Percentiles rank a stretch among this genome's conserved stretches.
phyloP scores from a whole-genome alignment of 2,113 vertebrate species.

The Ictidomys tridecemlineatus region DNA sequence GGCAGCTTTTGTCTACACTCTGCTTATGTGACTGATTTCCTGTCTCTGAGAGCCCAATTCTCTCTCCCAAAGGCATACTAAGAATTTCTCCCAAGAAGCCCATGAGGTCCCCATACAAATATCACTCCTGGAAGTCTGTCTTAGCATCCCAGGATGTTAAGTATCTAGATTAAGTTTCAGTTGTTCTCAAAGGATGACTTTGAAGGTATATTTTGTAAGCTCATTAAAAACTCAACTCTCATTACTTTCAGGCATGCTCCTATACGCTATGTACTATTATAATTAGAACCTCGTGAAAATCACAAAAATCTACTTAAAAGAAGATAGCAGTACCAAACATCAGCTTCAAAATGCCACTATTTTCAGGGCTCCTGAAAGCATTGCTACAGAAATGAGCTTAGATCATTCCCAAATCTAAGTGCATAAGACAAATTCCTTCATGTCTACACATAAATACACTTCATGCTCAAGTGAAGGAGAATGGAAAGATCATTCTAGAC shows the following conservation, averaged over 20 bases:
- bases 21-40: not conserved
- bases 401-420: not conserved
- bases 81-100: not conserved
- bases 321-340: not conserved
- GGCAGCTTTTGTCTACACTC: not conserved
- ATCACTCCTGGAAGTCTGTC: not conserved
- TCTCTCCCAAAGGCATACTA: conserved; percentile 8
- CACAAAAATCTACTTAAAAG: conserved; percentile 21
- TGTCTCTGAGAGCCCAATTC: not conserved
- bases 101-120: not conserved
- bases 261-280: not conserved
- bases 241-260: not conserved
- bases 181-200: conserved; percentile 50
- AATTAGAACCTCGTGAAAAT: conserved; percentile 41
- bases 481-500: not conserved
- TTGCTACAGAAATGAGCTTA: conserved; percentile 25
- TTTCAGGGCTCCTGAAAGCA: not conserved
- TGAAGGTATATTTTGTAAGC: conserved; percentile 37
- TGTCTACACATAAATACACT: conserved; percentile 18
- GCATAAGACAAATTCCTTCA: conserved; percentile 17
- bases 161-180: not conserved
- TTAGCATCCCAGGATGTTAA: conserved; percentile 17
- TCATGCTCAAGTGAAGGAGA: not conserved
- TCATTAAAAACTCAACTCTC: conserved; percentile 44
- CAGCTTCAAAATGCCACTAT: not conserved